Evolutionary conservation across 2,888 invertebrate species (phyloP), one percentile per base, ranked within the genome.

Genomic region (Stictocephala bisonia): DNA sequence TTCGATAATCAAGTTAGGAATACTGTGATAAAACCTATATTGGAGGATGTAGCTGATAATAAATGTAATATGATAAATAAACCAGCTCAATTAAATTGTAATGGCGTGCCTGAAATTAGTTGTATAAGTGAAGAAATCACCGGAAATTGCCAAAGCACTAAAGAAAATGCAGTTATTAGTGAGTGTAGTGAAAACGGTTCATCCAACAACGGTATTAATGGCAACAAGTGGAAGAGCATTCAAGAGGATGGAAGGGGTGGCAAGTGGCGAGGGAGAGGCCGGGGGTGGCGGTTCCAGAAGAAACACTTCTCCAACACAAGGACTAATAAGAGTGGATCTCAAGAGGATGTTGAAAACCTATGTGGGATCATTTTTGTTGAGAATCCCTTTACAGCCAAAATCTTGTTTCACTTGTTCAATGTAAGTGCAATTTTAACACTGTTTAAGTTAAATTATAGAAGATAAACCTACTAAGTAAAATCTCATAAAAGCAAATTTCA

Each of bases 301-400:
- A 73, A 73, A 51, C 72, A 67, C 15, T 71, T 68, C 18, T 24
- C 51, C 1, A 13, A 66, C n/a, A 60, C 53, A 13, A 26, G 72
- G 22, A 51, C 66, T 24, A 74, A 73, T n/a, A 53, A 71, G 31
- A 35, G 20, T 11, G 56, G 67, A 60, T 60, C 71, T 7, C 69
- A 72, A n/a, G 79, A 80, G 29, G 78, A 79, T 27, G 73, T 73
- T 0, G 94, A 93, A 82, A 88, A 90, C 0, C 84, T 99, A 0
- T 97, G 96, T 84, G 96, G 93, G 0, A 88, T 99, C 18, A 90
- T 99, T 58, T 97, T 97, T 84, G 94, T 98, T 66, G 91, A 94
- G 78, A 91, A 93, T 74, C 89, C 93, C 22, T 90, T 94, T 77
- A 93, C 93, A 70, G 97, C 98, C 0, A 95, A 94, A 83, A 92